A percentile compares a stretch with the other conserved stretches of the same genome.
Evolutionary conservation across 1,140 invertebrate genomes (phyloP).

Genomic region (Ridgeia piscesae): DNA sequence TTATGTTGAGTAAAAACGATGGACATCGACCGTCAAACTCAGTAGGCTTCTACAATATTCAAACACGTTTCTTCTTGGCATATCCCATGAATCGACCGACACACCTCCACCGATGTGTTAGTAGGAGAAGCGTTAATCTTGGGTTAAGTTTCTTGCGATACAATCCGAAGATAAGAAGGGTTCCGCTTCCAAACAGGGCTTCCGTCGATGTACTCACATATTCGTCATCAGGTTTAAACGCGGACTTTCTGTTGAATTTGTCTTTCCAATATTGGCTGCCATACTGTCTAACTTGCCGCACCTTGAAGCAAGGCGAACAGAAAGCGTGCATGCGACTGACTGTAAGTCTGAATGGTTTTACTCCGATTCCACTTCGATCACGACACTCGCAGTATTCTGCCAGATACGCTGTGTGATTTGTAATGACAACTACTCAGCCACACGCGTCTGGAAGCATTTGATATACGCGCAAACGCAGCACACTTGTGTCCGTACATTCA

Average conservation of each 20-base stretch:
- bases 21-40: neutral
- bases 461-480: neutral
- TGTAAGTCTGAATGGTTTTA: constrained; percentile 12
- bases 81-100: neutral
- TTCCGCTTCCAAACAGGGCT: neutral
- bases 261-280: neutral
- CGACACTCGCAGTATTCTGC: neutral
- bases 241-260: neutral
- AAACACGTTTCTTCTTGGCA: neutral
- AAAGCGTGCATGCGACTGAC: neutral
- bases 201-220: neutral
- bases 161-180: neutral
- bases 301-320: neutral
- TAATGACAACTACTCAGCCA: neutral
- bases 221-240: neutral
- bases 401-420: neutral
- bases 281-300: neutral
- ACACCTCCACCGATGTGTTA: neutral
- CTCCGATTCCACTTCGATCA: neutral
- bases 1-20: neutral
- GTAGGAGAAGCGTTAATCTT: neutral
- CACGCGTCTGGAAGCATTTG: neutral
- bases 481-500: neutral
- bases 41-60: neutral
- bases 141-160: neutral